A percentile compares a stretch with the other conserved stretches of the same genome.
phyloP scores from a whole-genome alignment of 2,797 vertebrate species.

The Crenuchus spilurus region DNA sequence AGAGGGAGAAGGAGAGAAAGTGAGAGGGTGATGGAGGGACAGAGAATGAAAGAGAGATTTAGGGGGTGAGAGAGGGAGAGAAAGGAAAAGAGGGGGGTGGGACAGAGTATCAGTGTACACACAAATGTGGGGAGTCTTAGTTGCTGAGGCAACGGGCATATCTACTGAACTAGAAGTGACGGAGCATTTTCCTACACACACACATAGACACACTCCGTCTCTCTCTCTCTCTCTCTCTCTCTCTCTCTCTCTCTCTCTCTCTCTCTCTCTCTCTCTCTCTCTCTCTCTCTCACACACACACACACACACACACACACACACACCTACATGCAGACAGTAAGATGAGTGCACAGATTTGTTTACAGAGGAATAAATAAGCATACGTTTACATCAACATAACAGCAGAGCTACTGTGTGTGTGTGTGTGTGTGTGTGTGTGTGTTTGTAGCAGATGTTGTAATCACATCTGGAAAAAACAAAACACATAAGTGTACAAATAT shows the following conservation, averaged over 20 bases:
- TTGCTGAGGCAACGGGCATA: conserved; percentile 40
- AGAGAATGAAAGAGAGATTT: background rate
- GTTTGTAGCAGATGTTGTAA: conserved; percentile 26
- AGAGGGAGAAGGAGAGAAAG: background rate
- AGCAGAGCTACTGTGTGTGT: too few relatives aligned
- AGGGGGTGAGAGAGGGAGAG: background rate
- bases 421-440: background rate
- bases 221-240: too few relatives aligned
- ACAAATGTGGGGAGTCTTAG: conserved; percentile 8
- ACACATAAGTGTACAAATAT: conserved; percentile 38
- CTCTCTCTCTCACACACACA: conserved; percentile 17
- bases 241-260: too few relatives aligned
- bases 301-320: conserved; percentile 16
- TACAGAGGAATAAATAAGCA: background rate
- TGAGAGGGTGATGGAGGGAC: background rate
- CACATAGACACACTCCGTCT: conserved; percentile 27
- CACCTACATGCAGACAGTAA: conserved; percentile 17
- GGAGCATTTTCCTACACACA: conserved; percentile 28
- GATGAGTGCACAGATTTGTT: background rate
- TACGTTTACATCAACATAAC: too few relatives aligned
- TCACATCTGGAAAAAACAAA: conserved; percentile 37
- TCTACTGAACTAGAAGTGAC: conserved; percentile 48
- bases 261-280: too few relatives aligned
- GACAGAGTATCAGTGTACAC: background rate
- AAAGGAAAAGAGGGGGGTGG: background rate